A percentile compares a stretch with the other conserved stretches of the same genome.
phyloP scores from a whole-genome alignment of 2,113 vertebrate species.

The Equus przewalskii region DNA sequence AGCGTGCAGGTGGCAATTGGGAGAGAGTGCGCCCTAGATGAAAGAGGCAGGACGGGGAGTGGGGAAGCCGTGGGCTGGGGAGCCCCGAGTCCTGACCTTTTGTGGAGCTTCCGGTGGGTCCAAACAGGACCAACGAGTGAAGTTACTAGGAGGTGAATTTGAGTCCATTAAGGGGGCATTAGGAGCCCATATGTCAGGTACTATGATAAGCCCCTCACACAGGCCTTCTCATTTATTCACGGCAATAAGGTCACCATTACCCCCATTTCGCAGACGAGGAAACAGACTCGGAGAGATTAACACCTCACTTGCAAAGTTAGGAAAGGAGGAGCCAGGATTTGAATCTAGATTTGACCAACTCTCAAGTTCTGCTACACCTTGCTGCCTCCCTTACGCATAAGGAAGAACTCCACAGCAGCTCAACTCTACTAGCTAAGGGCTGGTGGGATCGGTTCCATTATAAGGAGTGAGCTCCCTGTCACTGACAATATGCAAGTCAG shows the following conservation, averaged over 20 bases:
- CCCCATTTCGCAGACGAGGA: neutral
- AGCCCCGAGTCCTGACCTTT: neutral
- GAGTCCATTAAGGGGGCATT: neutral
- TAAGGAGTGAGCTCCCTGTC: neutral
- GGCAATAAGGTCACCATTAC: neutral
- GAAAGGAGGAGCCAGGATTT: neutral
- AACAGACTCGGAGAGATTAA: slow-evolving; percentile 40
- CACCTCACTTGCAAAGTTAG: neutral
- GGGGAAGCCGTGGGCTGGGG: neutral
- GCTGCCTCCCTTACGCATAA: neutral
- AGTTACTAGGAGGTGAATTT: neutral
- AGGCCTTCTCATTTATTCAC: neutral
- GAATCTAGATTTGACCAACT: slow-evolving; percentile 16
- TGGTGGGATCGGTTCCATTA: neutral
- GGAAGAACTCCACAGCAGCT: neutral
- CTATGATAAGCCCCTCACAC: neutral
- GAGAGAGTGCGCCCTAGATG: neutral
- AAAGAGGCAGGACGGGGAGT: neutral
- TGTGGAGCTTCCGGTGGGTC: neutral
- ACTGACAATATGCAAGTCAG: neutral
- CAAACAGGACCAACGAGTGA: neutral
- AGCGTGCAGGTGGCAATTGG: neutral
- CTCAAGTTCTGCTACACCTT: neutral
- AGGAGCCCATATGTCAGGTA: neutral
- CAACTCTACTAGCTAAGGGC: neutral